A percentile compares a stretch with the other conserved stretches of the same genome.
Evolutionary conservation across 37 sponge, comb jelly and placozoan genomes (phyloP).

Genomic region (Lycopodina hypogea): DNA sequence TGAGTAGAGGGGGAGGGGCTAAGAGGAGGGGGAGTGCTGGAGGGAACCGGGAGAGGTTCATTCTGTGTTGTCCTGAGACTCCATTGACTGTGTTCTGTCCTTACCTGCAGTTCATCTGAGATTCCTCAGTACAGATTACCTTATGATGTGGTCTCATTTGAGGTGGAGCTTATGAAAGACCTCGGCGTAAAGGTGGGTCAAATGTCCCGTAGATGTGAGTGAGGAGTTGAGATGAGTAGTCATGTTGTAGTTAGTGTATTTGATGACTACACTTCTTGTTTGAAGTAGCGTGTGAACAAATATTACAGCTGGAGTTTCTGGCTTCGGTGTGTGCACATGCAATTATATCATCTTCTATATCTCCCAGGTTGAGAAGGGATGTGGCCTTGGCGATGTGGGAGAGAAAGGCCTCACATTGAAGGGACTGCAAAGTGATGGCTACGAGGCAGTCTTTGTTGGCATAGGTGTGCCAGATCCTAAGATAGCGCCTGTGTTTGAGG

Average conservation of each 20-base stretch:
- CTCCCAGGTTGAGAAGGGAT: slow-evolving; percentile 58
- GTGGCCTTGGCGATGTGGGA: slow-evolving; percentile 39
- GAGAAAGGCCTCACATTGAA: slow-evolving; percentile 47
- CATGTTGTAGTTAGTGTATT: background rate
- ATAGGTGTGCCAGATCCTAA: slow-evolving; percentile 91
- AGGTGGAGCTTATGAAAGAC: slow-evolving; percentile 94
- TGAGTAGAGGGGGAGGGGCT: too few relatives aligned
- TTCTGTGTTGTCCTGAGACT: background rate
- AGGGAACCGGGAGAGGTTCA: background rate
- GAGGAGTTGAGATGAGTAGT: background rate
- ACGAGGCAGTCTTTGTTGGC: slow-evolving; percentile 88
- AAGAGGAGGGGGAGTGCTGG: too few relatives aligned
- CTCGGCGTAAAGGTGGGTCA: slow-evolving; percentile 85
- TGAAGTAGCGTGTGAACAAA: too few relatives aligned
- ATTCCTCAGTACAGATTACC: slow-evolving; percentile 94
- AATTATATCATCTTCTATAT: background rate
- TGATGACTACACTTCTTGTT: too few relatives aligned
- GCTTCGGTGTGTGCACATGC: background rate
- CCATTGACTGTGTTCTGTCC: background rate
- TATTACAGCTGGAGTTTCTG: too few relatives aligned
- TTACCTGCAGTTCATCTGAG: slow-evolving; percentile 92
- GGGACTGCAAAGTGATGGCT: slow-evolving; percentile 59
- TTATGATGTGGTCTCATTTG: slow-evolving; percentile 93
- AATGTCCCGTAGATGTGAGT: background rate
- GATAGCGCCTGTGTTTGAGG: slow-evolving; percentile 58